Evolutionary conservation across 1,140 invertebrate species (phyloP).

Genomic region (Fragariocoptes setiger): DNA sequence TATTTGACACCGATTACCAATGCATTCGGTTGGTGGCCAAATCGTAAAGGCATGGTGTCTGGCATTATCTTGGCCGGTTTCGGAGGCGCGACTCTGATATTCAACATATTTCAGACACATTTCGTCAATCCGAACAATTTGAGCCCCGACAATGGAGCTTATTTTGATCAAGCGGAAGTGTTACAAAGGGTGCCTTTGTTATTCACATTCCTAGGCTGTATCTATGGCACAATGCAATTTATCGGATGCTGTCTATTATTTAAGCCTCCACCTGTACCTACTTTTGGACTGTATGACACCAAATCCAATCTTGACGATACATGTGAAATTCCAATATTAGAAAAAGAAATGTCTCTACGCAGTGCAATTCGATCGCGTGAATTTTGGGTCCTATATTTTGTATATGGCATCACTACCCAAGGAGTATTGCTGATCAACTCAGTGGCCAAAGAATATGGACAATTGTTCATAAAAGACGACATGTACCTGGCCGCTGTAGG

Average conservation of each 20-base stretch:
- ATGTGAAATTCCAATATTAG: conserved; percentile 3
- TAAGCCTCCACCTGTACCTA: conserved; percentile 9
- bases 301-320: neutral
- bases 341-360: neutral
- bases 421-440: conserved; percentile 3
- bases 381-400: conserved; percentile 6
- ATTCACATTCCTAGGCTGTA: conserved; percentile 16
- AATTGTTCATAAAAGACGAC: conserved; percentile 5
- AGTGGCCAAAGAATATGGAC: conserved; percentile 6
- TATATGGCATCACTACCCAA: conserved; percentile 8
- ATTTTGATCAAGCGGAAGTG: conserved; percentile 15
- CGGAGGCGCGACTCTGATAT: conserved; percentile 19
- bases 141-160: conserved; percentile 12
- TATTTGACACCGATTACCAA: conserved; percentile 4
- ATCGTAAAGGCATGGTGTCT: conserved; percentile 17
- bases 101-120: conserved; percentile 18
- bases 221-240: conserved; percentile 16
- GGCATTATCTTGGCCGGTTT: conserved; percentile 17
- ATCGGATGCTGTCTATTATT: conserved; percentile 13
- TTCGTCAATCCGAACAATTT: conserved; percentile 19
- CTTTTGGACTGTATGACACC: neutral
- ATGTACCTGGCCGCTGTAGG: conserved; percentile 2
- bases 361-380: conserved; percentile 3
- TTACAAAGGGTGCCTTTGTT: conserved; percentile 16
- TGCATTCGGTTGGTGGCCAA: conserved; percentile 17